Conservation (phyloP, 1,140 invertebrate species). For the Frieseomelitta varia region DNA sequence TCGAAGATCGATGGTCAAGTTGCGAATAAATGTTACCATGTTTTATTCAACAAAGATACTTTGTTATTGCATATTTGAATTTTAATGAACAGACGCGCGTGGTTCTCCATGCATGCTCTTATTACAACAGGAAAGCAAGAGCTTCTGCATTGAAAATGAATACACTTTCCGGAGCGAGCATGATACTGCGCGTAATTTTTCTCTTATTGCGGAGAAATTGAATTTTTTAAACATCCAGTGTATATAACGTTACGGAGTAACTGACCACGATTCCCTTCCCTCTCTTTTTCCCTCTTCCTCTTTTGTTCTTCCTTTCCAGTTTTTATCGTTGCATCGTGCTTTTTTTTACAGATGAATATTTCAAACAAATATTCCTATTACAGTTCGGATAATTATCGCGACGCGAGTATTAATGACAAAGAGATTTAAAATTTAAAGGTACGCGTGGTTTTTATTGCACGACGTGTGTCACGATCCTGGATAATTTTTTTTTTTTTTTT, state of each 20-base stretch:
- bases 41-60: not conserved
- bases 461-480: not conserved
- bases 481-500: slow-evolving; percentile 20
- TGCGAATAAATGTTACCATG: not conserved
- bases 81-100: not conserved
- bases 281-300: not conserved
- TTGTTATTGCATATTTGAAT: not conserved
- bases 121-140: not conserved
- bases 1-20: not conserved
- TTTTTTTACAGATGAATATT: slow-evolving; percentile 1
- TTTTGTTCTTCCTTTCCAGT: not conserved
- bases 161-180: not conserved
- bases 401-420: slow-evolving; percentile 8
- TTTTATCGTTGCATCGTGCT: not conserved
- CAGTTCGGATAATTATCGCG: not conserved
- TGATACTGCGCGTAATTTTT: not conserved
- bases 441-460: not conserved
- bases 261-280: not conserved
- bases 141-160: slow-evolving; percentile 1
- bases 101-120: not conserved
- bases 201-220: slow-evolving; percentile 28
- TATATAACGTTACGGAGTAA: not conserved
- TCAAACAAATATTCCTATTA: not conserved
- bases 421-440: slow-evolving; percentile 11
- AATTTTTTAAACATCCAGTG: slow-evolving; percentile 28